Percentiles rank a stretch among this genome's conserved stretches.
These are phyloP conservation scores for Sebastes schlegelii DNA, from an alignment of 2,113 vertebrate species.

Conservation along the genomic window DNA sequence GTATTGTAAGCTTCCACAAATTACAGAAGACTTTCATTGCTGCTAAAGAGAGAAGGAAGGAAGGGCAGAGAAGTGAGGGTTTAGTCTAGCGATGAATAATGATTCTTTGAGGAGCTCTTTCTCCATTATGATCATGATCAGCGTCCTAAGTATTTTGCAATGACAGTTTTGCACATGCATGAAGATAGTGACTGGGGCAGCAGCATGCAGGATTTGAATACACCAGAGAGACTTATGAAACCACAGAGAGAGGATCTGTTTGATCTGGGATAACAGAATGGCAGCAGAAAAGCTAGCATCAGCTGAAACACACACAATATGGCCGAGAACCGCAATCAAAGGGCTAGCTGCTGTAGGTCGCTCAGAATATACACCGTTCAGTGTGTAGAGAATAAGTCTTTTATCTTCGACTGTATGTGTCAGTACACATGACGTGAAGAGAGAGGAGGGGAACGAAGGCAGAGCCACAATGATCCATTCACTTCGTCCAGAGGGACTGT, in stretches of 20 bases:
- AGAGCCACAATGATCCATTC: slow-evolving; percentile 2
- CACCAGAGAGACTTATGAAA: slow-evolving; percentile 32
- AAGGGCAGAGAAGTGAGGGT: slow-evolving; percentile 41
- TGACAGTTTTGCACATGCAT: slow-evolving; percentile 44
- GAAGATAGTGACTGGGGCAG: slow-evolving; percentile 9
- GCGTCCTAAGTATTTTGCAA: slow-evolving; percentile 13
- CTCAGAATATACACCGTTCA: not conserved
- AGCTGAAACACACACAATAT: slow-evolving; percentile 52
- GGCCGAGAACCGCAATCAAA: slow-evolving; percentile 44
- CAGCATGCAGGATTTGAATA: slow-evolving; percentile 15
- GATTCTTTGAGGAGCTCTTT: slow-evolving; percentile 45
- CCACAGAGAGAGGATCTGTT: slow-evolving; percentile 33
- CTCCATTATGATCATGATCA: slow-evolving; percentile 53
- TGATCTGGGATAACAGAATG: slow-evolving; percentile 54
- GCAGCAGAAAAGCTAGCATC: slow-evolving; percentile 60
- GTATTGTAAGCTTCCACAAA: slow-evolving; percentile 41
- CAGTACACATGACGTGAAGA: slow-evolving; percentile 13
- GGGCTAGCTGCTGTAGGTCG: slow-evolving; percentile 32
- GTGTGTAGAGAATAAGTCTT: not conserved
- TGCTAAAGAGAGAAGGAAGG: slow-evolving; percentile 38
- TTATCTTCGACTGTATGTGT: not conserved
- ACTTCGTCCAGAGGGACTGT: slow-evolving; percentile 5
- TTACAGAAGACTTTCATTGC: slow-evolving; percentile 65
- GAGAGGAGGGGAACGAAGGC: not conserved
- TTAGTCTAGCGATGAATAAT: slow-evolving; percentile 44